Evolutionary conservation across 2,113 vertebrate genomes (phyloP).

Genomic region (Apteryx mantelli): DNA sequence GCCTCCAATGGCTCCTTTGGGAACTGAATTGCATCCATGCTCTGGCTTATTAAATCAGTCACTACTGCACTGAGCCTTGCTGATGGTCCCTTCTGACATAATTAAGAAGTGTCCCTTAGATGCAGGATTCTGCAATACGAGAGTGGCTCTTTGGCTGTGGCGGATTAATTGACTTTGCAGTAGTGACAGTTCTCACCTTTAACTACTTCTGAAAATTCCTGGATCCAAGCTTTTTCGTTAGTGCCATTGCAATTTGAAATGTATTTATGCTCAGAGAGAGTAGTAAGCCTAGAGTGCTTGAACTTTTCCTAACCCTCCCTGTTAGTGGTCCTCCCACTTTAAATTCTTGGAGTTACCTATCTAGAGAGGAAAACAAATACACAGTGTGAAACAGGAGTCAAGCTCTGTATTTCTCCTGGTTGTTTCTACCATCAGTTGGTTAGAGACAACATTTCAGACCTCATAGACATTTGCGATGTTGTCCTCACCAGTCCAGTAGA

Average conservation of each 20-base stretch:
- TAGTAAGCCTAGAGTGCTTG: not conserved
- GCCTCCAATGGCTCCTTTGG: not conserved
- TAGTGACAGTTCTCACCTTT: not conserved
- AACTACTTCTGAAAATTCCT: not conserved
- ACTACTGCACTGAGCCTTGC: not conserved
- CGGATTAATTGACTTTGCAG: not conserved
- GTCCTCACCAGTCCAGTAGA: not conserved
- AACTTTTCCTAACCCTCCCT: not conserved
- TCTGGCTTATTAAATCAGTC: not conserved
- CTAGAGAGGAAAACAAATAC: not conserved
- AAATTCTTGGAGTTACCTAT: rapidly evolving
- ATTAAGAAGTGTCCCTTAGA: not conserved
- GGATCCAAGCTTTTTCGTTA: not conserved
- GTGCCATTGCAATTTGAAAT: not conserved
- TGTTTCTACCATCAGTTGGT: not conserved
- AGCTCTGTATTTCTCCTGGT: not conserved
- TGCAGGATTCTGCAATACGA: not conserved
- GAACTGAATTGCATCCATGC: not conserved
- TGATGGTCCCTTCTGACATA: not conserved
- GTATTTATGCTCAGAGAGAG: not conserved
- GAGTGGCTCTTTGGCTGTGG: not conserved
- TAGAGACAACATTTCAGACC: not conserved
- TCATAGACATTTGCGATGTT: not conserved
- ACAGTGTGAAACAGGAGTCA: not conserved
- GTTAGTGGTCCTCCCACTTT: not conserved